Evolutionary conservation across 1,140 invertebrate genomes (phyloP).

Genomic region (Helicorthomorpha holstii): DNA sequence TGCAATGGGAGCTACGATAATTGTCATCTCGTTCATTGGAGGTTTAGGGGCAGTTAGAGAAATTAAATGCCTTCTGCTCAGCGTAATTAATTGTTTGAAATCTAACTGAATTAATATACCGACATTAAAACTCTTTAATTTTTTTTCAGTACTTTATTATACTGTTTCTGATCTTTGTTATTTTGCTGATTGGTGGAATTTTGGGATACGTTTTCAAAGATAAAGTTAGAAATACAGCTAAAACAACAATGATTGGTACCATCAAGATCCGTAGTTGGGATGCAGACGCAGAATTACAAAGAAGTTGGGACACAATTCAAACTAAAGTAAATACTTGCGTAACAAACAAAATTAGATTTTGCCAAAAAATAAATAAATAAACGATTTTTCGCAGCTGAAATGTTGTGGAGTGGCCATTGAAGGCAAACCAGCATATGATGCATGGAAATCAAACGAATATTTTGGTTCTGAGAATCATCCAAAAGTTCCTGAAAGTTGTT

Average conservation of each 20-base stretch:
- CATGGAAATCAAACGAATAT: not conserved
- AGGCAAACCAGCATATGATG: not conserved
- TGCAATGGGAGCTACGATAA: slow-evolving; percentile 52
- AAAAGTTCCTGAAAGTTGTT: not conserved
- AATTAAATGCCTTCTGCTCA: slow-evolving; percentile 72
- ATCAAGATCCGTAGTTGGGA: slow-evolving; percentile 46
- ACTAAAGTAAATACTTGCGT: slow-evolving; percentile 27
- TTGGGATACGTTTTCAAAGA: slow-evolving; percentile 72
- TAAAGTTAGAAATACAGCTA: slow-evolving; percentile 38
- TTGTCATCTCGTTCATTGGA: slow-evolving; percentile 63
- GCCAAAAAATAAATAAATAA: not conserved
- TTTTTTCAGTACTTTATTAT: slow-evolving; percentile 66
- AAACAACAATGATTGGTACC: slow-evolving; percentile 56
- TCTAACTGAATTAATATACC: too few relatives aligned
- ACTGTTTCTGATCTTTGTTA: slow-evolving; percentile 66
- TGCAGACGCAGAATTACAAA: slow-evolving; percentile 43
- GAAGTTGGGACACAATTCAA: slow-evolving; percentile 69
- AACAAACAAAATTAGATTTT: not conserved
- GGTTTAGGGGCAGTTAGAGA: slow-evolving; percentile 71
- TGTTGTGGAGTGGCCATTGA: not conserved
- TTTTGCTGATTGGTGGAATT: slow-evolving; percentile 71
- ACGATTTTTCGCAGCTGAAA: not conserved
- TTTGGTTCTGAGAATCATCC: not conserved
- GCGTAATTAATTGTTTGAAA: slow-evolving; percentile 35
- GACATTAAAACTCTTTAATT: too few relatives aligned